These are phyloP conservation scores for Mormyrops boulengeri DNA, from an alignment of 2,797 vertebrate species.

Conservation along the genomic window DNA sequence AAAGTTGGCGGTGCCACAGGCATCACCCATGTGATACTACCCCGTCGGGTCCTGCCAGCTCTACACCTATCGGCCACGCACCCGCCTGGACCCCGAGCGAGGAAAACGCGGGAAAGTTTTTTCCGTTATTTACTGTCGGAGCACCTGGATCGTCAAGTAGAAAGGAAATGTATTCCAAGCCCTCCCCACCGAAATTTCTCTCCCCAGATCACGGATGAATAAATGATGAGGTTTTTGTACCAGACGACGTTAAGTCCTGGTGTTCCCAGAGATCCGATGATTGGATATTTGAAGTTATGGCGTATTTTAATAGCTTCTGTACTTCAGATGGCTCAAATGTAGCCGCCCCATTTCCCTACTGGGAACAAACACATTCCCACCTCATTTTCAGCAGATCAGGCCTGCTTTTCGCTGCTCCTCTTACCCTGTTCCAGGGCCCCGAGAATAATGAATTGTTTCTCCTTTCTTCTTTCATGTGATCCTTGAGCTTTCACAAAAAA, in stretches of 20 bases:
- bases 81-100: not conserved
- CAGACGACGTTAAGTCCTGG: not conserved
- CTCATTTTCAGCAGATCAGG: slow-evolving; percentile 18
- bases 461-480: slow-evolving; percentile 21
- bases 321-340: not conserved
- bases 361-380: slow-evolving; percentile 10
- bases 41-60: not conserved
- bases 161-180: not conserved
- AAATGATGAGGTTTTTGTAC: slow-evolving; percentile 21
- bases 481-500: slow-evolving; percentile 5
- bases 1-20: not conserved
- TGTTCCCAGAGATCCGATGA: slow-evolving; percentile 20
- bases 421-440: not conserved
- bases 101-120: not conserved
- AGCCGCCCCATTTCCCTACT: slow-evolving; percentile 10
- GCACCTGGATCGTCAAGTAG: not conserved
- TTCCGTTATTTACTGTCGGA: not conserved
- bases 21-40: not conserved
- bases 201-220: slow-evolving; percentile 14
- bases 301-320: slow-evolving; percentile 20
- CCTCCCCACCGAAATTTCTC: not conserved
- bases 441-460: slow-evolving; percentile 17
- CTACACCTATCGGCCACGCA: not conserved
- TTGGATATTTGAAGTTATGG: slow-evolving; percentile 24
- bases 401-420: slow-evolving; percentile 1